Evolutionary conservation across 2,797 vertebrate genomes (phyloP).

Genomic region (Florisuga fusca): DNA sequence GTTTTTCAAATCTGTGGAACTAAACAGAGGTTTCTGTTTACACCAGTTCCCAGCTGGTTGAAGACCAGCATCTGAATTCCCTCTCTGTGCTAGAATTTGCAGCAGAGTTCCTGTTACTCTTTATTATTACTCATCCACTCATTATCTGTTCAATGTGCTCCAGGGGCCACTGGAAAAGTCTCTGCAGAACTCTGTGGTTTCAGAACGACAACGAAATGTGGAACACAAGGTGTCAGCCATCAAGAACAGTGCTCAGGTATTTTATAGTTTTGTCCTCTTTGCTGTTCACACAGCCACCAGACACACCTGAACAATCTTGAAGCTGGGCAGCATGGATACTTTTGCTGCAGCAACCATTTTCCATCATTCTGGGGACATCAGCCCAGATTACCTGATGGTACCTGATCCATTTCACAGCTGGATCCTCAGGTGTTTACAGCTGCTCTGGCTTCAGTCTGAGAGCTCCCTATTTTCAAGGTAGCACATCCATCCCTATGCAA

Average conservation of each 20-base stretch:
- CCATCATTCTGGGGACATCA: neutral
- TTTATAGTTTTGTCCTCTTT: neutral
- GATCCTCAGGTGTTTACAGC: neutral
- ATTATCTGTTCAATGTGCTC: neutral
- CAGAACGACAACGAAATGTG: constrained; percentile 90
- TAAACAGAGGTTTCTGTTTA: neutral
- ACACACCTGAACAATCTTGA: neutral
- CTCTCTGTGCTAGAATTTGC: neutral
- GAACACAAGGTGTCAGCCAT: constrained; percentile 91
- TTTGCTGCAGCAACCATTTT: neutral
- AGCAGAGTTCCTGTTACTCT: neutral
- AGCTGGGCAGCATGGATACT: neutral
- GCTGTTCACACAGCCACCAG: neutral
- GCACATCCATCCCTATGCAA: fast-evolving
- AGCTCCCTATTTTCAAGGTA: neutral
- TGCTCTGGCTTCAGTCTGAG: neutral
- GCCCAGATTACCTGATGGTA: neutral
- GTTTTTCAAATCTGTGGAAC: neutral
- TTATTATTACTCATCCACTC: neutral
- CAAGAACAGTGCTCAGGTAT: constrained; percentile 91
- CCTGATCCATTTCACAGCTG: neutral
- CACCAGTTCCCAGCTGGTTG: neutral
- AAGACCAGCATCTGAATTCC: neutral
- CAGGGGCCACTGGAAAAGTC: constrained; percentile 94
- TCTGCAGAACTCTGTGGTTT: constrained; percentile 87